Base-by-base conservation (phyloP, 2,888 invertebrate genomes). In the Idaea straminata region DNA sequence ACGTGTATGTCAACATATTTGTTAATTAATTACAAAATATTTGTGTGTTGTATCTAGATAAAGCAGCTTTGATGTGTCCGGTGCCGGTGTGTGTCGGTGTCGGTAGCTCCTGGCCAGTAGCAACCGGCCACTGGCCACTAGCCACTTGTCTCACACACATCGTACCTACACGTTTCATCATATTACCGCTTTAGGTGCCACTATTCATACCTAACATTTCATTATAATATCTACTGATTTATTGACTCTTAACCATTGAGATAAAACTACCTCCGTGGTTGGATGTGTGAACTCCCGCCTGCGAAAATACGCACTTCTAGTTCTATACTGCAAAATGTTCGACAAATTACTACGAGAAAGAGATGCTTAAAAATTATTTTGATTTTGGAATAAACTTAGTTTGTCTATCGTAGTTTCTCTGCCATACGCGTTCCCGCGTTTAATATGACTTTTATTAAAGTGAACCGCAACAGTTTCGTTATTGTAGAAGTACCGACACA, bases 401-500 rank as follows among this genome's bases (percentile, higher is more conserved):
- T 38, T 47, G 13, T 47, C 13, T 10, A 47, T 4, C 47, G 47
- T 47, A 13, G 13, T 47, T 13, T 47, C 47, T 7, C 7, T 47
- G 47, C 47, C 47, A 10, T 47, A 3, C 47, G 10, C 47, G 47
- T 47, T 83, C 81, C 85, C 77, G 80, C 79, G 79, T 86, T 86
- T 88, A 88, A 89, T 91, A 89, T 84, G 78, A 86, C 80, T 89
- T 91, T 89, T 92, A 91, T 91, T 91, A 89, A 90, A 91, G 83
- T 83, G 81, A 74, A 75, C 81, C 74, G 80, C 80, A 80, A 87
- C 84, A 80, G 86, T 88, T 89, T 89, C 77, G 87, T 86, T 89
- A 90, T 89, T 89, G 87, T 89, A 88, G 88, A 91, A 91, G 88
- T 89, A 90, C 87, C 89, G 87, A 88, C 88, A 88, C 87, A 82